phyloP scores from a whole-genome alignment of 2,797 vertebrate genomes.

The Mus spretus region DNA sequence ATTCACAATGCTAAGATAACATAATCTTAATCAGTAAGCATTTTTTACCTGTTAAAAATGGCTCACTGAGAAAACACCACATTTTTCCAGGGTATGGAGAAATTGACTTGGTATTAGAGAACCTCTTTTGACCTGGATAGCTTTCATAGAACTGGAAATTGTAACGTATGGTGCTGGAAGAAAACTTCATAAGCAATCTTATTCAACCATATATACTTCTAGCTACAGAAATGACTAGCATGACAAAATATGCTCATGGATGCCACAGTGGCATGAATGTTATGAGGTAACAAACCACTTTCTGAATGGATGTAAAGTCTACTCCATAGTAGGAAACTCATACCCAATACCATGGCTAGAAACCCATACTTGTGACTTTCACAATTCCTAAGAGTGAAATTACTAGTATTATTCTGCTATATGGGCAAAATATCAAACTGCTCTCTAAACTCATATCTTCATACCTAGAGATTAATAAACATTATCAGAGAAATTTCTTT shows the following conservation, averaged over 20 bases:
- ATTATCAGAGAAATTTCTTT: not conserved
- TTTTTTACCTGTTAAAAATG: not conserved
- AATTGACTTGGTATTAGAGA: not conserved
- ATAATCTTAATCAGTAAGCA: not conserved
- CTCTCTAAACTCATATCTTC: not conserved
- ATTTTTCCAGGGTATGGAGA: not conserved
- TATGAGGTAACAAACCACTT: not conserved
- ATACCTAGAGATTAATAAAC: too few species aligned
- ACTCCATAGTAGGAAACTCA: not conserved
- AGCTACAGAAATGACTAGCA: not conserved
- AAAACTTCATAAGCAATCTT: not conserved
- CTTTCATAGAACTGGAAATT: not conserved
- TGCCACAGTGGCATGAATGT: not conserved
- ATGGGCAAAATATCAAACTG: not conserved
- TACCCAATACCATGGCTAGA: not conserved
- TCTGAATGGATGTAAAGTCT: not conserved
- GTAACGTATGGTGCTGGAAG: not conserved
- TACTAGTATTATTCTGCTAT: not conserved
- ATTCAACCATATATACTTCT: not conserved
- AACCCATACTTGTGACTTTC: not conserved
- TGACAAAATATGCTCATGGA: not conserved
- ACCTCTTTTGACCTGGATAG: not conserved
- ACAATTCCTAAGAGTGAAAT: not conserved
- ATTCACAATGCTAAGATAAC: not conserved
- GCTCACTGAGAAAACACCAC: not conserved